Conservation (phyloP, 1,140 invertebrate species). For the Linepithema humile region DNA sequence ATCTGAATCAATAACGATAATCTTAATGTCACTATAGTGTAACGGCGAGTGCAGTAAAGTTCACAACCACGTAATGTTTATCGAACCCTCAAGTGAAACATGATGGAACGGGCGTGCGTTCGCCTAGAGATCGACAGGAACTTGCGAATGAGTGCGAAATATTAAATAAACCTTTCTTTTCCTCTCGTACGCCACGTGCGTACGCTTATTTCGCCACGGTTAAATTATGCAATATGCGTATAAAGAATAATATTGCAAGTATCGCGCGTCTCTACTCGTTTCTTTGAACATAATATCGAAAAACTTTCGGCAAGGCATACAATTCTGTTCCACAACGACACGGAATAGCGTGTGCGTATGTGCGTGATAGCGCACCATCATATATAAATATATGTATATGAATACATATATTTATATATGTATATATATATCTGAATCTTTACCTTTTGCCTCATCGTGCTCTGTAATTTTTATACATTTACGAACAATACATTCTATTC, state of each 20-base stretch:
- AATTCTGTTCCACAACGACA: not conserved
- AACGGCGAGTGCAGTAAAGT: not conserved
- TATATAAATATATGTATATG: not conserved
- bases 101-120: not conserved
- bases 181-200: not conserved
- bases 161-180: not conserved
- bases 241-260: constrained; percentile 15
- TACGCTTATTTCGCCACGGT: not conserved
- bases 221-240: constrained; percentile 36
- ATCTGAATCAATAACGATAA: constrained; percentile 37
- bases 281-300: not conserved
- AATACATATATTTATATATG: not conserved
- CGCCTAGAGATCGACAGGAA: not conserved
- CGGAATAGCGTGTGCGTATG: not conserved
- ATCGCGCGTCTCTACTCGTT: not conserved
- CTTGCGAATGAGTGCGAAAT: not conserved
- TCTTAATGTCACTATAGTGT: not conserved
- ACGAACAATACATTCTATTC: not conserved
- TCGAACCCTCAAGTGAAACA: not conserved
- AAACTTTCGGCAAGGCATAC: not conserved
- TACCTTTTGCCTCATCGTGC: not conserved
- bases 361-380: constrained; percentile 6
- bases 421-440: constrained; percentile 11
- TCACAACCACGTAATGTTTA: constrained; percentile 39
- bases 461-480: not conserved